Evolutionary conservation across 1,140 invertebrate genomes (phyloP).

Genomic region (Diachasmimorpha longicaudata): DNA sequence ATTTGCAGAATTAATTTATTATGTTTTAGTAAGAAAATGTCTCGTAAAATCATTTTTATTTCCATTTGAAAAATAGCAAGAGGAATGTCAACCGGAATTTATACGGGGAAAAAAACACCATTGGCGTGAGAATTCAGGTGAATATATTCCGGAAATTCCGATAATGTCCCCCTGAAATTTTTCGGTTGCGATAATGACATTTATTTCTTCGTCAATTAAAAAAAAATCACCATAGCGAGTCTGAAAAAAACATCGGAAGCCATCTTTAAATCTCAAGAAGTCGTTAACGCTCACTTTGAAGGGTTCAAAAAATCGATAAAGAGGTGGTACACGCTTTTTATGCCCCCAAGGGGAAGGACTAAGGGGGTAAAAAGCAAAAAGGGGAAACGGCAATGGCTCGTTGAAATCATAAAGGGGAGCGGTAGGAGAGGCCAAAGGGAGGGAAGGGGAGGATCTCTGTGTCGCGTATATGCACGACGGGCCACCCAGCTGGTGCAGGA

Average conservation of each 20-base stretch:
- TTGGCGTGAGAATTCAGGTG: too few species aligned
- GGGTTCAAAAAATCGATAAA: neutral
- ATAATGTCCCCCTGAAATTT: too few species aligned
- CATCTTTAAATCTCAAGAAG: neutral
- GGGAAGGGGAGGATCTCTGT: conserved; percentile 4
- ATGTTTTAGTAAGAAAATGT: too few species aligned
- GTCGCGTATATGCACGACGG: conserved; percentile 42
- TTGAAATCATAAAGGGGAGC: neutral
- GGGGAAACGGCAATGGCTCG: neutral
- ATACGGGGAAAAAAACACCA: too few species aligned
- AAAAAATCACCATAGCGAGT: too few species aligned
- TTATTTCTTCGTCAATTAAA: too few species aligned
- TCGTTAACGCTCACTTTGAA: neutral
- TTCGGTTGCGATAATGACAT: too few species aligned
- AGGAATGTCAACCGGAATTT: too few species aligned
- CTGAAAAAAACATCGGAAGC: neutral
- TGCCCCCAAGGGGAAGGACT: neutral
- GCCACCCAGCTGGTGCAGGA: conserved; percentile 52
- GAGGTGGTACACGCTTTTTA: neutral
- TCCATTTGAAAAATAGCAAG: too few species aligned
- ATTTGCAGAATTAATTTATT: too few species aligned
- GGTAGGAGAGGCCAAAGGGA: neutral
- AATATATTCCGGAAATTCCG: too few species aligned
- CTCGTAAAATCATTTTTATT: too few species aligned
- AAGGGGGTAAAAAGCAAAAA: conserved; percentile 1